Base-by-base conservation (phyloP, 2,888 invertebrate genomes). In the Ichneumoninae sp. region DNA sequence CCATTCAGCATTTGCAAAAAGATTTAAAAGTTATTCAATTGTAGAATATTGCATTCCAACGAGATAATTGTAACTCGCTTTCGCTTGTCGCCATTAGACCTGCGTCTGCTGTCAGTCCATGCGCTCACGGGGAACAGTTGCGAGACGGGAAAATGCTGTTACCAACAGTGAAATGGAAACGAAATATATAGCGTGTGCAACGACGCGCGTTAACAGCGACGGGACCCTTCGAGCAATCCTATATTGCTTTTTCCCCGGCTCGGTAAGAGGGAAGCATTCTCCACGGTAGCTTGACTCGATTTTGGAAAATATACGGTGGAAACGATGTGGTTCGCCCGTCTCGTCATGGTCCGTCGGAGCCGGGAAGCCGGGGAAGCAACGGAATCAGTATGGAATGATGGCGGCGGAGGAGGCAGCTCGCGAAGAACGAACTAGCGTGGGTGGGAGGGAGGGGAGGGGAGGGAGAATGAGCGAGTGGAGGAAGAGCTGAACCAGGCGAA, bases 371-470 rank as follows among this genome's bases (percentile, higher is more conserved):
- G 19, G 75, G 62, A 22, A 26, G 22, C 66, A 65, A 33, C 33
- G 68, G 19, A 47, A 57, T 66, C 16, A 50, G 47, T 57, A 69
- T 30, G 44, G 40, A 65, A n/a, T 81, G 44, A 68, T 54, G 77
- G 80, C 13, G 71, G 62, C 68, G 62, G n/a, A 69, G 71, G 40
- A 26, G 44, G 50, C 36, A 57, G 74, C 47, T 79, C 70, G 60
- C 70, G 87, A 87, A 87, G 89, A 89, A 88, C 79, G 88, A 89
- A 52, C 68, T 57, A 68, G 65, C 33, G 40, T 57, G 33, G 16
- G 16, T 40, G 68, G 52, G 57, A 26, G 60, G 33, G 50, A 72
- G 82, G 30, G 16, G 57, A 66, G 47, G 44, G 44, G 82, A 60
- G 0, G 30, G 83, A 54, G 44, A 44, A 68, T 65, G 60, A 70